phyloP scores from a whole-genome alignment of 2,888 invertebrate species.

The Phyllotreta striolata region DNA sequence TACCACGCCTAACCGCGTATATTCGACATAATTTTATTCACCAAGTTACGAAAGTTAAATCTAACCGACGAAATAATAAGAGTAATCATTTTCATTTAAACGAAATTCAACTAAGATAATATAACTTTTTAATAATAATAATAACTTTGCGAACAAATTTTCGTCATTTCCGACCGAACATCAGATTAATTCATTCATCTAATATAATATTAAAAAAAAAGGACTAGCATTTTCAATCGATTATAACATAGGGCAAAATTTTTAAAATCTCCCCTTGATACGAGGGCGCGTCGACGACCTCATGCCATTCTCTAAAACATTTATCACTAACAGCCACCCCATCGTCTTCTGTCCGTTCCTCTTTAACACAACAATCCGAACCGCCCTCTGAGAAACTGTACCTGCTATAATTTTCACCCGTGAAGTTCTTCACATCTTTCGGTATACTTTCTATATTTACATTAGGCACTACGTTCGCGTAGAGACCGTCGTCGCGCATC shows the following conservation, averaged over 20 bases:
- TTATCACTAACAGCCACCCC: slow-evolving; percentile 42
- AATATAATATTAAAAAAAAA: slow-evolving; percentile 34
- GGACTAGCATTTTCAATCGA: slow-evolving; percentile 72
- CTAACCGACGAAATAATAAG: no score
- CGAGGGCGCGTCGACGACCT: slow-evolving; percentile 78
- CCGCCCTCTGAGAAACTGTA: slow-evolving; percentile 58
- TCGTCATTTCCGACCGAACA: neutral
- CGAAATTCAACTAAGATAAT: no score
- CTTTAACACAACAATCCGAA: slow-evolving; percentile 35
- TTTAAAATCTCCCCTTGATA: slow-evolving; percentile 82
- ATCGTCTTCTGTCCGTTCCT: slow-evolving; percentile 45
- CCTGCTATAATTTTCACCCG: slow-evolving; percentile 58
- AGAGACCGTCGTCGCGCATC: slow-evolving; percentile 50
- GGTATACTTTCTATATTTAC: slow-evolving; percentile 56
- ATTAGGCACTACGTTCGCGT: slow-evolving; percentile 62
- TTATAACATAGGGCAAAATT: slow-evolving; percentile 96
- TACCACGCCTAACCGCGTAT: no score
- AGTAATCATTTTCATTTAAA: no score
- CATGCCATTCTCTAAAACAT: slow-evolving; percentile 89
- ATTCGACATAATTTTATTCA: no score
- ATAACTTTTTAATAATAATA: no score
- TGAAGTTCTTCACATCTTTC: slow-evolving; percentile 52
- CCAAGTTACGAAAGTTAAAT: no score
- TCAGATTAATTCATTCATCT: slow-evolving; percentile 5
- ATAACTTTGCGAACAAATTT: no score